Base-by-base conservation (phyloP, 1,140 invertebrate species). In the Sycobia sp. region DNA sequence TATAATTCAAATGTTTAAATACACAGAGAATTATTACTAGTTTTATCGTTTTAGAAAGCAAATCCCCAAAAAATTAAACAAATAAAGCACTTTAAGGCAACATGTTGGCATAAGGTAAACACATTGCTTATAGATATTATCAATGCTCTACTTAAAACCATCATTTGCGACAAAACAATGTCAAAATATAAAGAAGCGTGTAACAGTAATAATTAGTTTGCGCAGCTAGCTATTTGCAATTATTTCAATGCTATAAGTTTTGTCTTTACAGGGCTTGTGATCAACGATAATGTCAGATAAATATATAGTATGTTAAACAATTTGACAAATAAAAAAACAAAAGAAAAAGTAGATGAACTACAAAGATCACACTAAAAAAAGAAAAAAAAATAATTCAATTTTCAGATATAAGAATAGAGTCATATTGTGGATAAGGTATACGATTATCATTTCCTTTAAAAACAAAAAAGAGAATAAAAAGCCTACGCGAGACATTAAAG, bases 151-250 rank as follows among this genome's bases (percentile, higher is more conserved):
- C 38, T 58, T 54, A 22, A 65, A 59, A 59, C 55, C 55, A 65
- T 65, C 25, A 27, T 65, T 58, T 58, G 62, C 55, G 41, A 58
- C 55, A 58, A 53, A 20, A 54, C 62, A 65, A 54, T 58, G 3
- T 65, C 38, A 46, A 51, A 53, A 58, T 58, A 59, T 65, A 58
- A 53, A 65, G n/a, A 65, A 65, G 55, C 62, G 50, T 65, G 47
- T 41, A 54, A 65, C 62, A 65, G 39, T 64, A 65, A 65, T 53
- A 53, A 65, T 65, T 65, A 65, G 62, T 65, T 65, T 46, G 55
- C 62, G 58, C 47, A 54, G 55, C 41, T 46, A 46, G 41, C 32
- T 53, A 44, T 43, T 44, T 53, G 46, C 49, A 54, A 65, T 65
- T 58, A 54, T 65, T 53, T 58, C 49, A 53, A 59, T 54, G 55